phyloP scores from a whole-genome alignment of 2,888 invertebrate genomes.

The Fragum whitleyi region DNA sequence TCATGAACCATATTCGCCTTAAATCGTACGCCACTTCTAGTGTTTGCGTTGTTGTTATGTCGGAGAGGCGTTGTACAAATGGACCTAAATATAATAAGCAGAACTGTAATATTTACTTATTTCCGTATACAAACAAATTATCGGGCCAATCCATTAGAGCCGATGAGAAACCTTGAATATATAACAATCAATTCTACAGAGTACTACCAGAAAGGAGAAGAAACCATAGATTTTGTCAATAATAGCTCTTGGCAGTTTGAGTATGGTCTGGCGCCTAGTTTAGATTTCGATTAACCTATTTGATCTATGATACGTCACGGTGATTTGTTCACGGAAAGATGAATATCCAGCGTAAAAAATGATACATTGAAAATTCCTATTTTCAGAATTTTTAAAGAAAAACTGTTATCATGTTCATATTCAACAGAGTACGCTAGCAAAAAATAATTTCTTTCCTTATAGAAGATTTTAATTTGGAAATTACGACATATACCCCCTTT shows the following conservation, averaged over 20 bases:
- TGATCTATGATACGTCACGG: not conserved
- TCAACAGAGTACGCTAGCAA: too few species aligned
- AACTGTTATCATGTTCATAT: too few species aligned
- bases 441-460: too few species aligned
- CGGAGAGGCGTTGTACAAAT: too few species aligned
- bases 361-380: too few species aligned
- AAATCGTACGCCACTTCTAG: too few species aligned
- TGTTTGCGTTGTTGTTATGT: too few species aligned
- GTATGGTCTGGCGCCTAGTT: conserved; percentile 8
- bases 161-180: not conserved
- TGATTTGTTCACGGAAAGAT: not conserved
- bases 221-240: not conserved
- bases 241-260: conserved; percentile 1
- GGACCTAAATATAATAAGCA: not conserved
- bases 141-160: not conserved
- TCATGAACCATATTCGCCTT: too few species aligned
- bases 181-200: not conserved
- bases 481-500: too few species aligned
- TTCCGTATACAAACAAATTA: not conserved
- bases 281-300: conserved; percentile 6
- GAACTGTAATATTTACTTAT: not conserved
- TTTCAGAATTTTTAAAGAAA: too few species aligned
- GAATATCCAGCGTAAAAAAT: too few species aligned
- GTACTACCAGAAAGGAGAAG: not conserved
- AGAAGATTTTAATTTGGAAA: too few species aligned